phyloP scores from a whole-genome alignment of 1,140 invertebrate species.

The Phocides pigmalion region DNA sequence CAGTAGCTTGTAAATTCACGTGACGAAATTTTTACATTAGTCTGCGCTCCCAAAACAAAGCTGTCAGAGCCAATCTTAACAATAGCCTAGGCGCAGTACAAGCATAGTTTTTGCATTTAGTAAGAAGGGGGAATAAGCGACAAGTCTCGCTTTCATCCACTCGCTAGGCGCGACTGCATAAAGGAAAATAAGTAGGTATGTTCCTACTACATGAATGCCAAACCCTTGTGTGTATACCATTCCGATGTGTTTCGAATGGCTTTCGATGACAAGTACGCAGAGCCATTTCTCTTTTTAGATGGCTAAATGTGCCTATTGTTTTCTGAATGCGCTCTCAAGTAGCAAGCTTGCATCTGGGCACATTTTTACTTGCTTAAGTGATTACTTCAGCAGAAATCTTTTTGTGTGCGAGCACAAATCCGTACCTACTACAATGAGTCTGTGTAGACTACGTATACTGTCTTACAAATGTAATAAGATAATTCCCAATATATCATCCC shows the following conservation, averaged over 20 bases:
- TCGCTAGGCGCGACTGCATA: constrained; percentile 68
- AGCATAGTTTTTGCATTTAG: constrained; percentile 74
- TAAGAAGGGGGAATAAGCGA: constrained; percentile 68
- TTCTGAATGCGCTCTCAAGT: constrained; percentile 58
- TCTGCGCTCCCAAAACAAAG: constrained; percentile 57
- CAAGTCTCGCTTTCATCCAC: constrained; percentile 77
- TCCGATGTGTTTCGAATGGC: constrained; percentile 77
- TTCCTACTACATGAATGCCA: constrained; percentile 53
- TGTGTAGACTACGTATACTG: no score
- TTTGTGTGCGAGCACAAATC: constrained; percentile 6
- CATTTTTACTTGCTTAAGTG: constrained; percentile 41
- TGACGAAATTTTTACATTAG: constrained; percentile 32
- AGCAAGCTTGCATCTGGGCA: constrained; percentile 49
- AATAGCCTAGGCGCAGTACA: constrained; percentile 62
- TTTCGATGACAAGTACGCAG: constrained; percentile 79
- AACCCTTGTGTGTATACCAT: constrained; percentile 65
- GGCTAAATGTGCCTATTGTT: constrained; percentile 78
- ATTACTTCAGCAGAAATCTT: constrained; percentile 35
- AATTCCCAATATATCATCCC: no score
- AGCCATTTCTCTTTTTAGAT: constrained; percentile 75
- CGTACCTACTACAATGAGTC: no score
- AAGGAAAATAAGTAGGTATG: constrained; percentile 63
- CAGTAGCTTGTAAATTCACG: constrained; percentile 11
- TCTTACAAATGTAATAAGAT: no score
- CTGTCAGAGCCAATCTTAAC: constrained; percentile 67